A percentile compares a stretch with the other conserved stretches of the same genome.
phyloP scores from a whole-genome alignment of 2,888 invertebrate species.

The Desoria tigrina region DNA sequence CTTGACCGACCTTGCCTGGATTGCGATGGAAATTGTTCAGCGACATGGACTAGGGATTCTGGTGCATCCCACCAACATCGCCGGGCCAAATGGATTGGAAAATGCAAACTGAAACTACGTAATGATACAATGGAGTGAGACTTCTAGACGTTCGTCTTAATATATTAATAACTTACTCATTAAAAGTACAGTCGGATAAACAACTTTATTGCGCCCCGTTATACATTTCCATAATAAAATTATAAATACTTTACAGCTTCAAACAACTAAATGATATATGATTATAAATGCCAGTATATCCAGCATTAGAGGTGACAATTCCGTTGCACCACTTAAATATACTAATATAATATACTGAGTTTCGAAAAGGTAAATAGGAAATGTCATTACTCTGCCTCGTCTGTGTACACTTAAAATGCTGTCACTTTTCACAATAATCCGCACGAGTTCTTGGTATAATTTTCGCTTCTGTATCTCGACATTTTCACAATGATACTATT shows the following conservation, averaged over 20 bases:
- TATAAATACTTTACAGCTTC: conserved; percentile 20
- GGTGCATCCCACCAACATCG: conserved; percentile 56
- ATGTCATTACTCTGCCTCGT: too few relatives aligned
- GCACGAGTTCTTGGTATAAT: too few relatives aligned
- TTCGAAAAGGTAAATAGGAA: too few relatives aligned
- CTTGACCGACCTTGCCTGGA: conserved; percentile 73
- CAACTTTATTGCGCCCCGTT: conserved; percentile 22
- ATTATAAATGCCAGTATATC: too few relatives aligned
- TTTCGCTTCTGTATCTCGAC: too few relatives aligned
- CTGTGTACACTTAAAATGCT: too few relatives aligned
- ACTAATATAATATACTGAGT: too few relatives aligned
- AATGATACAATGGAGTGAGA: neutral
- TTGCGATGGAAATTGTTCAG: conserved; percentile 73
- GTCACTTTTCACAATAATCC: too few relatives aligned
- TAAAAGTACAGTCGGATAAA: conserved; percentile 4
- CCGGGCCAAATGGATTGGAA: conserved; percentile 25
- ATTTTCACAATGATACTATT: too few relatives aligned
- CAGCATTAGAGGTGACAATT: too few relatives aligned
- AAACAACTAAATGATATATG: conserved; percentile 6
- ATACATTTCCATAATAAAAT: conserved; percentile 21
- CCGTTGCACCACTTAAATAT: too few relatives aligned
- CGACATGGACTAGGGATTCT: conserved; percentile 74
- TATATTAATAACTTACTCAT: neutral
- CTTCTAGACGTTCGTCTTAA: neutral
- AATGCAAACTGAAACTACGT: conserved; percentile 8